Evolutionary conservation across 2,888 invertebrate species (phyloP).

Genomic region (Tricholauxania praeusta): DNA sequence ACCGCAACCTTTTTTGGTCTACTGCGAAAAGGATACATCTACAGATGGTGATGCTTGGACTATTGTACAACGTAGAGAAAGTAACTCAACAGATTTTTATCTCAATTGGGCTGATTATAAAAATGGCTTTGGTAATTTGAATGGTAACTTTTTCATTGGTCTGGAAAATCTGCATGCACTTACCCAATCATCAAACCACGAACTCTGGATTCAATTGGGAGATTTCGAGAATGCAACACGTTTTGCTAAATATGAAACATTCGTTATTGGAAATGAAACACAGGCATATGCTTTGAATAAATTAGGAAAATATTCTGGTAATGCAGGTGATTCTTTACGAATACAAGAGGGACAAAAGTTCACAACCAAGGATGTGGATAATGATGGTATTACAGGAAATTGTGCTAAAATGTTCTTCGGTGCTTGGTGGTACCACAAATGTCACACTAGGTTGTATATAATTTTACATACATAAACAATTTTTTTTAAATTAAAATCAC

Average conservation of each 20-base stretch:
- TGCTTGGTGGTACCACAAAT: too few species aligned
- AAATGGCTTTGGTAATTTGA: constrained; percentile 9
- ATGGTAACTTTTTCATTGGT: constrained; percentile 22
- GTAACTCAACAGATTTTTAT: constrained; percentile 23
- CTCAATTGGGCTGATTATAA: constrained; percentile 15
- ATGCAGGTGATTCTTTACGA: not conserved
- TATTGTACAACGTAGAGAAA: constrained; percentile 24
- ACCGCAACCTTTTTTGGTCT: too few species aligned
- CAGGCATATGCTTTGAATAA: constrained; percentile 23
- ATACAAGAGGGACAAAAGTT: too few species aligned
- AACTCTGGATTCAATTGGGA: constrained; percentile 25
- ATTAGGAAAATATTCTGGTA: constrained; percentile 18
- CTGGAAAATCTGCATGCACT: constrained; percentile 21
- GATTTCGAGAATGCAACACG: constrained; percentile 33
- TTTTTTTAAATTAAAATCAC: not conserved
- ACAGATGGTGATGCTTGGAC: not conserved
- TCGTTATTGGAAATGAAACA: constrained; percentile 19
- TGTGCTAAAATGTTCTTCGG: too few species aligned
- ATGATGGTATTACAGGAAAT: too few species aligned
- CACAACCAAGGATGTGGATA: too few species aligned
- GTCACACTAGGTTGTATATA: too few species aligned
- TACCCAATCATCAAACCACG: constrained; percentile 8
- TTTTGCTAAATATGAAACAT: constrained; percentile 29
- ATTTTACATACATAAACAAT: not conserved
- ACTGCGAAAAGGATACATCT: not conserved